These are phyloP conservation scores for Ooceraea biroi DNA, from an alignment of 1,140 invertebrate species.

Conservation along the genomic window DNA sequence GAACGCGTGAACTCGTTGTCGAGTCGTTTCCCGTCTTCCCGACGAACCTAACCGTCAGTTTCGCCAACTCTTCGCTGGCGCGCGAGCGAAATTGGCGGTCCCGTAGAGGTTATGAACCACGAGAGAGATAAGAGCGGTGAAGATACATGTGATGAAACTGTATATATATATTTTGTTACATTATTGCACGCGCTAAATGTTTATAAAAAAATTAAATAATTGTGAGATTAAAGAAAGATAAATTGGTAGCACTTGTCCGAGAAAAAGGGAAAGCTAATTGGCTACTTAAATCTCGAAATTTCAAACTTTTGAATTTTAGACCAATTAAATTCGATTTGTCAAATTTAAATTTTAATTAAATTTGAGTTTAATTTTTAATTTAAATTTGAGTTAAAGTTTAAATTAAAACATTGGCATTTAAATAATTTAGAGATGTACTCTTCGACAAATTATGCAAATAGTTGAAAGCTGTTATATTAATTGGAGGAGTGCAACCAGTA, in stretches of 20 bases:
- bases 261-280: not conserved
- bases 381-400: too few relatives aligned
- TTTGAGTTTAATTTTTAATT: too few relatives aligned
- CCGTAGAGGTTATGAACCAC: slow-evolving; percentile 26
- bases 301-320: not conserved
- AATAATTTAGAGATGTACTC: too few relatives aligned
- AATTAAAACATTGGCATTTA: too few relatives aligned
- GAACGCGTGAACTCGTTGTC: not conserved
- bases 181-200: not conserved
- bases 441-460: too few relatives aligned
- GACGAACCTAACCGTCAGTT: not conserved
- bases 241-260: not conserved
- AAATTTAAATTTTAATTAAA: too few relatives aligned
- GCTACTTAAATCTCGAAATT: not conserved
- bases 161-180: not conserved
- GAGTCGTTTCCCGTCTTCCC: not conserved
- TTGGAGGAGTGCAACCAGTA: not conserved
- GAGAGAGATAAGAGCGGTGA: not conserved
- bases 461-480: not conserved
- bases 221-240: slow-evolving; percentile 1
- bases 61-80: not conserved
- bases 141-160: not conserved
- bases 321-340: too few relatives aligned
- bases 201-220: slow-evolving; percentile 19
- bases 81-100: not conserved